Conservation (phyloP, 2,113 vertebrate genomes). For the Taxidea taxus region DNA sequence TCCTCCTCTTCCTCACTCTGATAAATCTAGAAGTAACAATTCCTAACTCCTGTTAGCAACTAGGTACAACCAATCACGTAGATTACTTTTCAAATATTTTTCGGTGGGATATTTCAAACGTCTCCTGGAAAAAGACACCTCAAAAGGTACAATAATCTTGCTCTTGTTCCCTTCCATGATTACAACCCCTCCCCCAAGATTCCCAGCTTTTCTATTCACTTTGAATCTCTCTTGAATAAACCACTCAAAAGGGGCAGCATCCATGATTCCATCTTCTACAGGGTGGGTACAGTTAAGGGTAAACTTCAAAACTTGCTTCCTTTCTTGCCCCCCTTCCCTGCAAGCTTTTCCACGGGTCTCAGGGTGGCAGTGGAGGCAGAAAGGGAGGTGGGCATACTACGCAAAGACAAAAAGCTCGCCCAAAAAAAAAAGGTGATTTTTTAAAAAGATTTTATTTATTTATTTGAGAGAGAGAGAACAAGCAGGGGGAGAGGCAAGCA, state of each 20-base stretch:
- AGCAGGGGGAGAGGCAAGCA: no score
- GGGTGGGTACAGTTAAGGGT: not conserved
- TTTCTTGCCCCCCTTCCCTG: not conserved
- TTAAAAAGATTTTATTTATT: no score
- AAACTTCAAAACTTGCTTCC: not conserved
- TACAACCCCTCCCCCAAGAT: not conserved
- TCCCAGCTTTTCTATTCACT: not conserved
- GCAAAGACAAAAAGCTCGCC: not conserved
- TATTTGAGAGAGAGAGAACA: no score
- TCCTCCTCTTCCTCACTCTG: not conserved
- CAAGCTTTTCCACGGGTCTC: not conserved
- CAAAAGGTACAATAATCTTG: not conserved
- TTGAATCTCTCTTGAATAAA: not conserved
- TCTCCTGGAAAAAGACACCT: not conserved
- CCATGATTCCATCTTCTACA: not conserved
- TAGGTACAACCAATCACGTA: not conserved
- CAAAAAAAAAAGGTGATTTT: not conserved
- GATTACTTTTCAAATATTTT: not conserved
- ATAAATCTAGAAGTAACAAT: not conserved
- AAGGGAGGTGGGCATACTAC: not conserved
- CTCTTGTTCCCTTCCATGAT: not conserved
- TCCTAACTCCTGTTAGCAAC: not conserved
- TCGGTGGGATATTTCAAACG: not conserved
- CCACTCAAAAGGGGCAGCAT: not conserved
- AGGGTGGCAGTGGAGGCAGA: not conserved